A percentile compares a stretch with the other conserved stretches of the same genome.
Conservation (phyloP, 2,888 invertebrate species). For the Psylliodes chrysocephalus region DNA sequence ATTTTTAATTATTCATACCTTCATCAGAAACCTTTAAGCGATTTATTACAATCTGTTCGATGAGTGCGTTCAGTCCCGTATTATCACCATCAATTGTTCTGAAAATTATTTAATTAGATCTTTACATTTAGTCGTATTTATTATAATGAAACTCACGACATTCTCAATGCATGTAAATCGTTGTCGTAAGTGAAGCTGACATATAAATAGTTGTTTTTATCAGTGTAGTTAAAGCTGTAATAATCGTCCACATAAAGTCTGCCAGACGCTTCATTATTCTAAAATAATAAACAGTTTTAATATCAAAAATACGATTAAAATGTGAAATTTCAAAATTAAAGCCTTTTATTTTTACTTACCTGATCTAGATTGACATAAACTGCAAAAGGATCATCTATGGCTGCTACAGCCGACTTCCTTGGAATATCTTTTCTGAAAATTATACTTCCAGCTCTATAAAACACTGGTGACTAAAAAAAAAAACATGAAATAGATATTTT, state of each 20-base stretch:
- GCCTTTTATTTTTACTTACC: conserved; percentile 32
- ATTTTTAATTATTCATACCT: conserved; percentile 11
- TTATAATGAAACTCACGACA: conserved; percentile 11
- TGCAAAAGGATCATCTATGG: conserved; percentile 46
- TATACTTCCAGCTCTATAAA: conserved; percentile 55
- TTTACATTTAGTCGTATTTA: conserved; percentile 1
- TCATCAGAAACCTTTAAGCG: neutral
- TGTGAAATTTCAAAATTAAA: neutral
- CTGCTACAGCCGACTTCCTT: conserved; percentile 46
- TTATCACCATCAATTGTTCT: conserved; percentile 26
- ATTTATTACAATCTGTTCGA: neutral
- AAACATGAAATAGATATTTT: neutral
- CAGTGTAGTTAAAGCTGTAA: conserved; percentile 69
- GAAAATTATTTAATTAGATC: conserved; percentile 8
- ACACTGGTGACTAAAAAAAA: conserved; percentile 52
- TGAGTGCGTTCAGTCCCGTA: neutral
- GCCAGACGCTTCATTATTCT: conserved; percentile 74
- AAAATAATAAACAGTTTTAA: conserved; percentile 24
- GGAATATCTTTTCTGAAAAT: conserved; percentile 48
- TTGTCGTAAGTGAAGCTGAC: conserved; percentile 26
- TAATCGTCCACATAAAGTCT: conserved; percentile 91
- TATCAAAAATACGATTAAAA: neutral
- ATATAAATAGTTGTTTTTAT: conserved; percentile 39
- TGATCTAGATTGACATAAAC: conserved; percentile 49
- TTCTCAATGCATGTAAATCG: neutral